Percentiles rank a stretch among this genome's conserved stretches.
These are phyloP conservation scores for Varanus salvator DNA, from an alignment of 2,113 vertebrate species.

Conservation along the genomic window DNA sequence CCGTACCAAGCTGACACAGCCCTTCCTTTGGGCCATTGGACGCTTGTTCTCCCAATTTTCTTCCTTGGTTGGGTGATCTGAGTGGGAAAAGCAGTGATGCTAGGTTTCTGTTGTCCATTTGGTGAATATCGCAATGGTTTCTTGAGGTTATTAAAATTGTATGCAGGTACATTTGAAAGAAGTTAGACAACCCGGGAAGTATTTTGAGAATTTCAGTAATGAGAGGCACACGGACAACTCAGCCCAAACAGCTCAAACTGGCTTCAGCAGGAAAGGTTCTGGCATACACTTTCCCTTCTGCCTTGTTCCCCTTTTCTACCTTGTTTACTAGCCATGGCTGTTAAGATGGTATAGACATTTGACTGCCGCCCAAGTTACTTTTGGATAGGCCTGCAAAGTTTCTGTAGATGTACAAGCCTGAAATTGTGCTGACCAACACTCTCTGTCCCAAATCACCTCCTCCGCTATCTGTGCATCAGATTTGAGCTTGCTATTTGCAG, in stretches of 20 bases:
- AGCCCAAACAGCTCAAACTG: not conserved
- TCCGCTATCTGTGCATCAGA: not conserved
- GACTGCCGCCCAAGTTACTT: not conserved
- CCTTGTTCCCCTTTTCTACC: not conserved
- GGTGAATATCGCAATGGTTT: not conserved
- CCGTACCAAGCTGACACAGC: too few relatives aligned
- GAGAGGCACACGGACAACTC: too few relatives aligned
- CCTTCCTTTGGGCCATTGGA: not conserved
- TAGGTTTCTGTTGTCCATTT: not conserved
- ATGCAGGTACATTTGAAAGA: not conserved
- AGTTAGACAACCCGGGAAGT: not conserved
- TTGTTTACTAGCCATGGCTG: not conserved
- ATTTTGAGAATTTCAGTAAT: not conserved
- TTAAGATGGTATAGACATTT: not conserved
- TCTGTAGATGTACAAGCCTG: not conserved
- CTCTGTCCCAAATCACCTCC: not conserved
- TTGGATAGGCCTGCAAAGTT: not conserved
- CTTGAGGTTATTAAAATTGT: not conserved
- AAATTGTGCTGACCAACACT: too few relatives aligned
- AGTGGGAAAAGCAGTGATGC: not conserved
- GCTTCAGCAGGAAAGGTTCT: not conserved
- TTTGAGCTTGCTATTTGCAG: not conserved
- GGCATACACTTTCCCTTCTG: too few relatives aligned
- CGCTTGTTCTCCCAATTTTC: not conserved
- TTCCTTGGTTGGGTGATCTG: not conserved